Conservation (phyloP, 2,888 invertebrate species). For the Agrochola litura region DNA sequence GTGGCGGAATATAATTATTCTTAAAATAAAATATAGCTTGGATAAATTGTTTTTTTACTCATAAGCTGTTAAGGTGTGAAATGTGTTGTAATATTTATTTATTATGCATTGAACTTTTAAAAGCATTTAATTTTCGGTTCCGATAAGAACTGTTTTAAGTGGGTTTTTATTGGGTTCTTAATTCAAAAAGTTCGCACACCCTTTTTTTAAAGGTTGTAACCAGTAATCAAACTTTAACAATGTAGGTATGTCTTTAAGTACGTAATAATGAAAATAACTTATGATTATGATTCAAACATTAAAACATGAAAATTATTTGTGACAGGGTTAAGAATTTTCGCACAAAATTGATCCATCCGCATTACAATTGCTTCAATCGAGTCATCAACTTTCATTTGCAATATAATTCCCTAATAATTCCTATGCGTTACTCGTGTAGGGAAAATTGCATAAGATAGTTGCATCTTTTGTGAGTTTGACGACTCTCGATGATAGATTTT, state of each 20-base stretch:
- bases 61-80: constrained; percentile 48
- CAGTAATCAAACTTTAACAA: constrained; percentile 15
- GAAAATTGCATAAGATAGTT: no score
- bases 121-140: constrained; percentile 32
- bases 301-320: not conserved
- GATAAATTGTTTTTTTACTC: constrained; percentile 40
- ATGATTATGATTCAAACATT: not conserved
- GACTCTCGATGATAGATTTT: no score
- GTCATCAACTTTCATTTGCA: not conserved
- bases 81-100: constrained; percentile 51
- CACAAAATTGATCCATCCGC: not conserved
- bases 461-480: no score
- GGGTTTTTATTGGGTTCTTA: constrained; percentile 36
- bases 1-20: constrained; percentile 47
- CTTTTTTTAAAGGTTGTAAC: constrained; percentile 23
- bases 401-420: no score
- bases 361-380: not conserved
- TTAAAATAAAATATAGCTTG: constrained; percentile 46
- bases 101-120: constrained; percentile 56
- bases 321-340: not conserved
- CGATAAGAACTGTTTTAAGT: constrained; percentile 22
- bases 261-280: not conserved
- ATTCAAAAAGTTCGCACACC: constrained; percentile 30
- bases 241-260: not conserved
- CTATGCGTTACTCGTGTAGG: not conserved